These are phyloP conservation scores for Rhopalosiphum maidis DNA, from an alignment of 1,140 invertebrate species.

Conservation along the genomic window DNA sequence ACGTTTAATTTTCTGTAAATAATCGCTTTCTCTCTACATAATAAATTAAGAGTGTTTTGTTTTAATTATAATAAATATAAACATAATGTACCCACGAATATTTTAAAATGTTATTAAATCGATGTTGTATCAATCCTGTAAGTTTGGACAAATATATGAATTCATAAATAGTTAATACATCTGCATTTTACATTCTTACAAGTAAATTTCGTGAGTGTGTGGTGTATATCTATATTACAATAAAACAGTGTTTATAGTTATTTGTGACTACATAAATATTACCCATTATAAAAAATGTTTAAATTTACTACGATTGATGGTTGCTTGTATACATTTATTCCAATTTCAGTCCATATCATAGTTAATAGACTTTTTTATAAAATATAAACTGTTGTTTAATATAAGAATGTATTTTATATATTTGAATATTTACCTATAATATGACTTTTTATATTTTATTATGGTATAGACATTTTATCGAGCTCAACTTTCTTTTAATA, in stretches of 20 bases:
- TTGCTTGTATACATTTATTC: not conserved
- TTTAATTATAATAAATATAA: too few species aligned
- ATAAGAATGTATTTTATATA: not conserved
- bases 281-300: not conserved
- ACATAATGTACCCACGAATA: too few species aligned
- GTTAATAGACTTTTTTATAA: not conserved
- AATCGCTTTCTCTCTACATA: not conserved
- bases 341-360: not conserved
- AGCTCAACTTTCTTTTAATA: not conserved
- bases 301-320: not conserved
- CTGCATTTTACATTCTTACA: not conserved
- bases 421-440: not conserved
- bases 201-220: not conserved
- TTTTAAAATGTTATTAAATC: not conserved
- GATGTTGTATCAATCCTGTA: not conserved
- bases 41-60: too few species aligned
- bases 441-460: not conserved
- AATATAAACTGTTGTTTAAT: not conserved
- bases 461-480: not conserved
- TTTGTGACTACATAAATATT: not conserved
- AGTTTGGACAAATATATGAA: not conserved
- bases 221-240: not conserved
- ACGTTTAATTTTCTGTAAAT: not conserved
- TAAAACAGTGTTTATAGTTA: not conserved
- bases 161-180: not conserved